Evolutionary conservation across 92 coral and sea anemone genomes (phyloP).

Genomic region (Isaurus tuberculatus): DNA sequence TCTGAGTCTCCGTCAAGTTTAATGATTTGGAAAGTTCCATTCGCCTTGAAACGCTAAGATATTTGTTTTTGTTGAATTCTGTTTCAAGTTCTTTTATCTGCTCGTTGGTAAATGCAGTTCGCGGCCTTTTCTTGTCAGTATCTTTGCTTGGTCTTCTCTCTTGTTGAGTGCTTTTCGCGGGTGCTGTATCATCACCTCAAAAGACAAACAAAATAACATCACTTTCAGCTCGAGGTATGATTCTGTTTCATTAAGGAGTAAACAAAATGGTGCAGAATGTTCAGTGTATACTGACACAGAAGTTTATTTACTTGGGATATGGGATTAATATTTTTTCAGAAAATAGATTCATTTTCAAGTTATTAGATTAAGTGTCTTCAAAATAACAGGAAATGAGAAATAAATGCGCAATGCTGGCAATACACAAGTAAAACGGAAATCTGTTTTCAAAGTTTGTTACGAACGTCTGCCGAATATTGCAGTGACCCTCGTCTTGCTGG

Average conservation of each 20-base stretch:
- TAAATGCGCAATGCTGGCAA: not conserved
- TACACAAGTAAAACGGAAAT: conserved; percentile 23
- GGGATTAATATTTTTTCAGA: not conserved
- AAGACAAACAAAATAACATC: conserved; percentile 16
- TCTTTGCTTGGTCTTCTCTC: conserved; percentile 43
- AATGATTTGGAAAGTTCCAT: conserved; percentile 94
- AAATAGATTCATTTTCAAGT: conserved; percentile 6
- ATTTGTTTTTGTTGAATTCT: conserved; percentile 92
- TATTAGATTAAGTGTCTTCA: not conserved
- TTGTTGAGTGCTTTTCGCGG: conserved; percentile 1
- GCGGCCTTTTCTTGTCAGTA: conserved; percentile 77
- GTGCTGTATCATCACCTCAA: conserved; percentile 23
- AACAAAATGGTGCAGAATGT: conserved; percentile 13
- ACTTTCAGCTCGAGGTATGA: not conserved
- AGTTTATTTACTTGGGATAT: not conserved
- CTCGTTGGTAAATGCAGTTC: conserved; percentile 96
- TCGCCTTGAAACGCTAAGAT: conserved; percentile 92
- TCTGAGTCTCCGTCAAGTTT: conserved; percentile 91
- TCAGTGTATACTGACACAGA: not conserved
- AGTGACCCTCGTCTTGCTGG: conserved; percentile 13
- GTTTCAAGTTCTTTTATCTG: conserved; percentile 94
- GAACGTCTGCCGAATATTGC: conserved; percentile 21
- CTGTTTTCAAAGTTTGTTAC: conserved; percentile 32
- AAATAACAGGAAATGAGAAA: conserved; percentile 35
- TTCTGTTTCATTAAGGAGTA: conserved; percentile 25